phyloP scores from a whole-genome alignment of 2,797 vertebrate species.

The Smutsia temminckii region DNA sequence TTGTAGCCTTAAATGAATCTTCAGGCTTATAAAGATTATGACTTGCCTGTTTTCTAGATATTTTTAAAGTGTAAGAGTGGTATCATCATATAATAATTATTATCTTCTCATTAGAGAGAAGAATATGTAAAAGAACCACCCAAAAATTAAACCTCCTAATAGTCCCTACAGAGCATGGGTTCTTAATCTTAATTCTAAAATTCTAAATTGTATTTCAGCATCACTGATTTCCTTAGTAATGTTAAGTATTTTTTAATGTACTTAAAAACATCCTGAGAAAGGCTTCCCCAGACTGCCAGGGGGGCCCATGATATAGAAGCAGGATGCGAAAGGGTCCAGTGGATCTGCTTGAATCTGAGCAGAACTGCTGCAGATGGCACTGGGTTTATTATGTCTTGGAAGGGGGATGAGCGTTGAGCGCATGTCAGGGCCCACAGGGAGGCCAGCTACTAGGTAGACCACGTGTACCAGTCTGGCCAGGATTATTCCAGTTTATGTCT shows the following conservation, averaged over 20 bases:
- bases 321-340: background rate
- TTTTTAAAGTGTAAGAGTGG: background rate
- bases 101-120: background rate
- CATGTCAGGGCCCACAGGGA: background rate
- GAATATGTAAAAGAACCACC: background rate
- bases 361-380: background rate
- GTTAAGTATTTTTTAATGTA: background rate
- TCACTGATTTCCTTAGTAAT: background rate
- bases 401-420: background rate
- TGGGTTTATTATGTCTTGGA: background rate
- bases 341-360: background rate
- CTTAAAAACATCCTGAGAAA: slow-evolving; percentile 38
- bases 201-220: background rate
- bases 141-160: background rate
- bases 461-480: background rate
- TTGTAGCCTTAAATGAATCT: background rate
- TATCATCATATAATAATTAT: background rate
- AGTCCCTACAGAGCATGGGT: background rate
- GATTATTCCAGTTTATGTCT: background rate
- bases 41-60: background rate
- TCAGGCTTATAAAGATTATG: background rate
- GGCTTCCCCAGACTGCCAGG: background rate
- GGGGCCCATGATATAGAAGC: background rate
- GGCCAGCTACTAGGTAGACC: background rate
- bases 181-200: background rate